Evolutionary conservation across 1,140 invertebrate species (phyloP), one percentile per base, ranked within the genome.

Genomic region (Tribolium castaneum): DNA sequence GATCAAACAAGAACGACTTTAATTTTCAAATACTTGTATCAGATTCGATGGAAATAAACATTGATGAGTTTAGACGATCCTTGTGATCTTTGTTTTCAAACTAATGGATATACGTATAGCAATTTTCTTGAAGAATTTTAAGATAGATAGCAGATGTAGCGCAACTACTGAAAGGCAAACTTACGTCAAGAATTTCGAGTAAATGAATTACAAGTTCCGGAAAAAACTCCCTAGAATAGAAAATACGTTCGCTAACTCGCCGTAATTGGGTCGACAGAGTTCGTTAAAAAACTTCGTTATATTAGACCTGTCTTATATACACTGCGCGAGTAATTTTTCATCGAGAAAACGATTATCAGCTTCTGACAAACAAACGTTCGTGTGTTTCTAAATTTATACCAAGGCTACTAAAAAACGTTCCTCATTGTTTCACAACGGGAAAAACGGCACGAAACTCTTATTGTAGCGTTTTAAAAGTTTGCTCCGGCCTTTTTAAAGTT

Each of bases 241-340:
- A 66, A 66, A 66, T 66, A 13, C 59, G 59, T 66, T 35, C 9
- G 59, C 30, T 66, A 66, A 66, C 59, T 66, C 14, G 12, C 12
- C 25, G 59, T 66, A 66, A 66, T 66, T 66, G 59, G 10, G 59
- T 35, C 59, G 59, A 35, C 59, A 66, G 13, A 66, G 59, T 66
- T 66, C 22, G 25, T 66, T n/a, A 30, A 66, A 66, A 66, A 66
- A 66, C 59, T 35, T 66, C 59, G 59, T 66, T 62, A 62, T 62
- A 62, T 30, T 35, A 66, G n/a, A 66, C 7, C 59, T 34, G 30
- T 66, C 59, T 66, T 12, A 13, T 35, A 12, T 66, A 12, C 16
- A 52, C 10, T 9, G 39, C 34, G 34, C 1, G 39, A 9, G 7
- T 10, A 10, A 45, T 45, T 45, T 45, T 45, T 45, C 39, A 45